phyloP scores from a whole-genome alignment of 2,888 invertebrate species.

The Microctonus aethiopoides region DNA sequence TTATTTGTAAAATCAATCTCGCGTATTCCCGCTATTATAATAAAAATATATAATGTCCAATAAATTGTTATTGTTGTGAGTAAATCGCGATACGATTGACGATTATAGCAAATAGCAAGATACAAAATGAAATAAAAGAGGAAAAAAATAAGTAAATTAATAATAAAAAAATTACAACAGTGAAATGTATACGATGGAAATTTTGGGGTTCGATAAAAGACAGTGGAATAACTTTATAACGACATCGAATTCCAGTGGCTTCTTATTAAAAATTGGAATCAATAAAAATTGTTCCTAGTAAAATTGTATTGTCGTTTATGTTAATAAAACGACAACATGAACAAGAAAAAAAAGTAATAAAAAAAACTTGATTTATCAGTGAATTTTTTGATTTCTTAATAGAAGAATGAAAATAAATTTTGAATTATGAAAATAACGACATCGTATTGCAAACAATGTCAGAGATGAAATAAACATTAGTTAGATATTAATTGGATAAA shows the following conservation, averaged over 20 bases:
- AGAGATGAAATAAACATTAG: background rate
- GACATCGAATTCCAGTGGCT: slow-evolving; percentile 17
- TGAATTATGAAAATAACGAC: background rate
- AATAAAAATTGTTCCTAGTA: background rate
- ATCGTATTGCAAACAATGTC: too few species aligned
- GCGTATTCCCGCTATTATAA: background rate
- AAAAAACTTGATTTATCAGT: too few species aligned
- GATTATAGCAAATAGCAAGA: background rate
- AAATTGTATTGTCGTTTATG: too few species aligned
- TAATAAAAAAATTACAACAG: background rate
- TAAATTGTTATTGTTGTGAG: slow-evolving; percentile 1
- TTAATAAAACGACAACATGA: too few species aligned
- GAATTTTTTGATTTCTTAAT: background rate
- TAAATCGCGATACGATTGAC: background rate
- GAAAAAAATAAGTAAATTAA: background rate
- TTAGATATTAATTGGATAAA: background rate
- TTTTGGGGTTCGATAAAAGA: slow-evolving; percentile 12
- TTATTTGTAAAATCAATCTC: background rate
- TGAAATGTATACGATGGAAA: slow-evolving; percentile 7
- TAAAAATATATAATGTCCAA: background rate
- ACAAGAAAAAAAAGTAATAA: too few species aligned
- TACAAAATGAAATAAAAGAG: background rate
- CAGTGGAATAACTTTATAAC: background rate
- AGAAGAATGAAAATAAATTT: background rate
- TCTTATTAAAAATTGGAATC: background rate